These are phyloP conservation scores for Alces alces DNA, from an alignment of 2,113 vertebrate species.

Conservation along the genomic window DNA sequence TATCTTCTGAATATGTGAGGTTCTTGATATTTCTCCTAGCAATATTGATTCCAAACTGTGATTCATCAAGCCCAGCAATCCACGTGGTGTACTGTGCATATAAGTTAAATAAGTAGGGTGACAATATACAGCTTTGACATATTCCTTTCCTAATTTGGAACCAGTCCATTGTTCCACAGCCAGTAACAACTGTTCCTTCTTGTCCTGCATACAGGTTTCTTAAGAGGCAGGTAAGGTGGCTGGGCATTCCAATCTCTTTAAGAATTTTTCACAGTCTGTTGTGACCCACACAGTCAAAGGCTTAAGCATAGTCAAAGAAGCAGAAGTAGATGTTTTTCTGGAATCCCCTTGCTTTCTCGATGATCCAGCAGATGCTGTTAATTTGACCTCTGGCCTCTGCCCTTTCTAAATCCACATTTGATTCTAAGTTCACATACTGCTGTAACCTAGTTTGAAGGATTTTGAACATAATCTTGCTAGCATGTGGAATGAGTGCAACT, in stretches of 20 bases:
- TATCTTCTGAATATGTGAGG: not conserved
- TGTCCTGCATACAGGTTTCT: not conserved
- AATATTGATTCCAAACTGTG: not conserved
- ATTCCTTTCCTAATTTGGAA: not conserved
- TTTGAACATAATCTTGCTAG: not conserved
- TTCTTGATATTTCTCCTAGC: not conserved
- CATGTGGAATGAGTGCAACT: not conserved
- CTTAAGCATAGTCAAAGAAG: not conserved
- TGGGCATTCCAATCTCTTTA: not conserved
- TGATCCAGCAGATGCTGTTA: not conserved
- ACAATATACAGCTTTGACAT: not conserved
- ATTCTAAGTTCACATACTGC: not conserved
- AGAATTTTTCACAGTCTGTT: not conserved
- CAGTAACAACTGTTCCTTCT: not conserved
- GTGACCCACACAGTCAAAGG: not conserved
- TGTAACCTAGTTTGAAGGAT: not conserved
- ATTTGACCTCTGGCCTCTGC: not conserved
- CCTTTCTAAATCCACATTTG: not conserved
- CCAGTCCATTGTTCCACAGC: not conserved
- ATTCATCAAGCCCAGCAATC: not conserved
- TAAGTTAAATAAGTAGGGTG: not conserved
- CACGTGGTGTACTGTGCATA: not conserved
- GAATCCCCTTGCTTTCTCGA: rapidly evolving
- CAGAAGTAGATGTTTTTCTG: not conserved
- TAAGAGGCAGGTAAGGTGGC: not conserved